These are phyloP conservation scores for Pyrgilauda ruficollis DNA, from an alignment of 2,113 vertebrate species.

Conservation along the genomic window DNA sequence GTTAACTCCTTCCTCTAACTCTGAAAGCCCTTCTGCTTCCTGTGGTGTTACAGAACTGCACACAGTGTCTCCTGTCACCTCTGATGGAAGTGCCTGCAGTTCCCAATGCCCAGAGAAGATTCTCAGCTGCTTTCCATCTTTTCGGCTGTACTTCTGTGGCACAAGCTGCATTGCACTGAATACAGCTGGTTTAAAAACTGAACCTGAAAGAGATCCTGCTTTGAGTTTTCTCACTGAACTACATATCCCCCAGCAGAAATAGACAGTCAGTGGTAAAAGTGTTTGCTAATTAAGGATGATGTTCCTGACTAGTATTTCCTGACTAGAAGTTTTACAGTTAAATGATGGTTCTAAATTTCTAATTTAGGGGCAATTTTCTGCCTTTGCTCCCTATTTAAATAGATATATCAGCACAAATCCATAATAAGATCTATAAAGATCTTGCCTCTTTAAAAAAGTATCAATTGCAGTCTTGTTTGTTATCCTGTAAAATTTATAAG, in stretches of 20 bases:
- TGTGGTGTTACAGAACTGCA: neutral
- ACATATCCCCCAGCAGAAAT: neutral
- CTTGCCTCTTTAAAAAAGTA: neutral
- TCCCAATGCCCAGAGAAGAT: neutral
- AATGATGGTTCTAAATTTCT: neutral
- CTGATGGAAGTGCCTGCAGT: neutral
- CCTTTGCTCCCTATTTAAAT: neutral
- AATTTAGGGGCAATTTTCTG: neutral
- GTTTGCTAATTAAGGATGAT: neutral
- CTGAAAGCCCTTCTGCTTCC: neutral
- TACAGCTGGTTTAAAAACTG: neutral
- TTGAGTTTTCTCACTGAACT: neutral
- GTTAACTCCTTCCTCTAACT: constrained; percentile 26
- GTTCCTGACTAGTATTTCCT: neutral
- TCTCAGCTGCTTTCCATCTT: neutral
- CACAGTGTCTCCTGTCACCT: neutral
- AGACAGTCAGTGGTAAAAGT: neutral
- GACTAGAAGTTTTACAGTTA: neutral
- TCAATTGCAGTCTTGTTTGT: constrained; percentile 29
- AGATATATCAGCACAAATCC: neutral
- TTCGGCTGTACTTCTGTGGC: neutral
- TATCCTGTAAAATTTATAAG: constrained; percentile 11
- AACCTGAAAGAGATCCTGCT: neutral
- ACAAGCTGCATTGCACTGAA: neutral
- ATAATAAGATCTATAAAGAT: neutral